A percentile compares a stretch with the other conserved stretches of the same genome.
Conservation (phyloP, 2,113 vertebrate species). For the Clinocottus analis region DNA sequence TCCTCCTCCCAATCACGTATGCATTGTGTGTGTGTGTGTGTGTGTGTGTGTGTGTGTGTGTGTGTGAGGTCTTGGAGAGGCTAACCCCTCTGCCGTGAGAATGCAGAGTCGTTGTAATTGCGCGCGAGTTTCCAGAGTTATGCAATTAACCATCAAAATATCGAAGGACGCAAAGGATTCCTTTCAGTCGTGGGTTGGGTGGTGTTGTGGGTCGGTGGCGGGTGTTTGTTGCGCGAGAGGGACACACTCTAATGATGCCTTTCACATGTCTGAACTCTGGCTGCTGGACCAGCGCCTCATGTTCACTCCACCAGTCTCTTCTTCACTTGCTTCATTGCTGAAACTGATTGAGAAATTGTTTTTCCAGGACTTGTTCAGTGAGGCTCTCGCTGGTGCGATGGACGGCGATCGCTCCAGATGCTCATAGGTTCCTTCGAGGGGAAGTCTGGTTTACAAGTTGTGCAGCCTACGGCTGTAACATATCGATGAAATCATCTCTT, state of each 20-base stretch:
- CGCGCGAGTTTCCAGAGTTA: conserved; percentile 14
- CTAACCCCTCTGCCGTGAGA: conserved; percentile 30
- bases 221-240: conserved; percentile 25
- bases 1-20: conserved; percentile 9
- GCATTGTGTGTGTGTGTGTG: conserved; percentile 5
- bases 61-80: conserved; percentile 42
- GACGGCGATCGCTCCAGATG: too few relatives aligned
- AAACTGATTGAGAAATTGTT: too few relatives aligned
- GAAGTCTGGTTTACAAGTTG: background rate
- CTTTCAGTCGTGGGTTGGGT: conserved; percentile 29
- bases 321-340: background rate
- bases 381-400: background rate
- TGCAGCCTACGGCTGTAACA: background rate
- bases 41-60: conserved; percentile 6
- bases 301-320: background rate
- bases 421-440: background rate
- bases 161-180: conserved; percentile 32
- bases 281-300: background rate
- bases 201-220: conserved; percentile 15
- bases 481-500: background rate
- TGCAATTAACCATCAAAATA: too few relatives aligned
- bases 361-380: background rate
- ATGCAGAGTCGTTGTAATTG: conserved; percentile 17
- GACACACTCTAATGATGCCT: conserved; percentile 32
- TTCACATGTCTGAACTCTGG: conserved; percentile 17